A percentile compares a stretch with the other conserved stretches of the same genome.
phyloP scores from a whole-genome alignment of 2,888 invertebrate genomes.

The Phytoseiulus persimilis region DNA sequence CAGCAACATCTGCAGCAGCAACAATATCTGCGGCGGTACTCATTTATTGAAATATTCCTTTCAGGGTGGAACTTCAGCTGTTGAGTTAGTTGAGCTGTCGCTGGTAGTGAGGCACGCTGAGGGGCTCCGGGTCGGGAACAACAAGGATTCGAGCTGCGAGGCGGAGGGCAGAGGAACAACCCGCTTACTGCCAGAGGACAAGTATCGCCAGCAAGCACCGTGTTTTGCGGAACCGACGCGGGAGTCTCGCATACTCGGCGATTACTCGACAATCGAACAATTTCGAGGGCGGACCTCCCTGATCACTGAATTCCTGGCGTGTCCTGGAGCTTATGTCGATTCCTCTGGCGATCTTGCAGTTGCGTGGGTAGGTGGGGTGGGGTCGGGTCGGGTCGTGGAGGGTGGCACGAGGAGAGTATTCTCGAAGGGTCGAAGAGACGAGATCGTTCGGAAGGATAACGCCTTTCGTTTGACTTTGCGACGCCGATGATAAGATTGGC shows the following conservation, averaged over 20 bases:
- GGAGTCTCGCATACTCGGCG: background rate
- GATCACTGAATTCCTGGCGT: background rate
- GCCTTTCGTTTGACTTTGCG: background rate
- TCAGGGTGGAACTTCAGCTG: no score
- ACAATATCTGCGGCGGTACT: background rate
- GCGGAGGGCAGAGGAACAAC: background rate
- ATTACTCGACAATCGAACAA: background rate
- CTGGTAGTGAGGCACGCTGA: no score
- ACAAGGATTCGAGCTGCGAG: background rate
- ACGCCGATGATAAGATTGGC: background rate
- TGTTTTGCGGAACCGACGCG: no score
- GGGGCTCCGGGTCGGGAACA: background rate
- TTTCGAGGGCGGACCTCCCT: background rate
- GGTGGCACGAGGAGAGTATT: background rate
- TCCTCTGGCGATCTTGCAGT: background rate
- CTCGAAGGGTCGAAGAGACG: background rate
- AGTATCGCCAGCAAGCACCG: no score
- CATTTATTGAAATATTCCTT: background rate
- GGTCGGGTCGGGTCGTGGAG: slow-evolving; percentile 5
- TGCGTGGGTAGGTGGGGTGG: background rate
- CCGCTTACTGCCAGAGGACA: background rate
- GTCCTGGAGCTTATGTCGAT: background rate
- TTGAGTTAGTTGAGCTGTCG: no score
- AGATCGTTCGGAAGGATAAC: background rate
- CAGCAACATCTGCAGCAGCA: background rate